Conservation (phyloP, 2,888 invertebrate genomes). For the Cerastoderma edule region DNA sequence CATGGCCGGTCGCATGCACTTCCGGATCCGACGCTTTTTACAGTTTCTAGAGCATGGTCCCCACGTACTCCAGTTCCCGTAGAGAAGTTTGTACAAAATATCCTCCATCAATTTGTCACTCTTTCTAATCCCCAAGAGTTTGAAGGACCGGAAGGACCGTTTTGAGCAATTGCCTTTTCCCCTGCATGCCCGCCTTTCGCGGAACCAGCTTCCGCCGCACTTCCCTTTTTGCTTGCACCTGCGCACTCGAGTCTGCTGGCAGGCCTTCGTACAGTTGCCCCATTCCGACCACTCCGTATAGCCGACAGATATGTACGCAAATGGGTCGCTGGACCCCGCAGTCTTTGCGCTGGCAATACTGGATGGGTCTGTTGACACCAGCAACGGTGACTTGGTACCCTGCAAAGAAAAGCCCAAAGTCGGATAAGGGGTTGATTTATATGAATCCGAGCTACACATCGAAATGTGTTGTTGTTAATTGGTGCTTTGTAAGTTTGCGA, state of each 20-base stretch:
- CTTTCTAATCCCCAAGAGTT: conserved; percentile 67
- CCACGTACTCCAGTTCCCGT: conserved; percentile 91
- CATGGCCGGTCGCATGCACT: conserved; percentile 89
- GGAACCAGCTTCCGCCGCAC: conserved; percentile 78
- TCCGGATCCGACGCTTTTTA: conserved; percentile 90
- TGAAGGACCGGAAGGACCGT: conserved; percentile 63
- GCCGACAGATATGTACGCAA: conserved; percentile 46
- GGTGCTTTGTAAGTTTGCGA: too few species aligned
- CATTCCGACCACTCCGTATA: conserved; percentile 80
- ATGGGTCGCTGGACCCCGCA: neutral
- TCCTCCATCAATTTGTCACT: conserved; percentile 72
- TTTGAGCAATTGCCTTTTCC: conserved; percentile 63
- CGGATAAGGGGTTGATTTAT: too few species aligned
- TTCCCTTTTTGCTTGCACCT: conserved; percentile 68
- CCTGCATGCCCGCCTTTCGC: conserved; percentile 78
- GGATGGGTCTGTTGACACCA: neutral
- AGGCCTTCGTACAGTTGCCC: conserved; percentile 78
- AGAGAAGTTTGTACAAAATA: conserved; percentile 80
- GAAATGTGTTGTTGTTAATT: too few species aligned
- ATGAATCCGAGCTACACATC: too few species aligned
- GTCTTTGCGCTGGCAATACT: conserved; percentile 9
- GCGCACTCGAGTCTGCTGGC: conserved; percentile 80
- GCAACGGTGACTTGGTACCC: conserved; percentile 1
- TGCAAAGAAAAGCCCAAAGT: too few species aligned
- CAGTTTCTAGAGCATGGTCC: conserved; percentile 91